Conservation (phyloP, 2,888 invertebrate species). For the Ochropleura leucogaster region DNA sequence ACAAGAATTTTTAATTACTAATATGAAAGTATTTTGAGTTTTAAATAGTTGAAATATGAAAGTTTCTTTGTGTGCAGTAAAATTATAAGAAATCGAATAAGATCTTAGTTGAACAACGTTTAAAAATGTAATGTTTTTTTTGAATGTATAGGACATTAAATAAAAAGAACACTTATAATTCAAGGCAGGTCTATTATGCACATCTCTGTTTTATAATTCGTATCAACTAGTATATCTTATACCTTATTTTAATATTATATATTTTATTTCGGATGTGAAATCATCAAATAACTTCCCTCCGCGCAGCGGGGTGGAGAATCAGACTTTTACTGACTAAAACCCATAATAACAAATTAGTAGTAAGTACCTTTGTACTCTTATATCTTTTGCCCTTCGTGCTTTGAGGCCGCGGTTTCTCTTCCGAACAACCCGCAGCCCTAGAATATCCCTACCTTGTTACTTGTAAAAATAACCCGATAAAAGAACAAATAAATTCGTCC, state of each 20-base stretch:
- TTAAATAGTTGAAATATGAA: background rate
- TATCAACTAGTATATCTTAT: too few species aligned
- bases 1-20: background rate
- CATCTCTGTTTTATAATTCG: background rate
- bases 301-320: too few species aligned
- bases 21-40: slow-evolving; percentile 14
- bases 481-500: background rate
- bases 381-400: too few species aligned
- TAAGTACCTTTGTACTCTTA: too few species aligned
- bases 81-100: background rate
- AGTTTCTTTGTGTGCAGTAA: background rate
- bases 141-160: background rate
- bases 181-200: background rate
- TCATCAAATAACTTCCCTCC: too few species aligned
- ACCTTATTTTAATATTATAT: background rate
- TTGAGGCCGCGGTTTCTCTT: too few species aligned
- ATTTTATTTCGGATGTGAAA: too few species aligned
- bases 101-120: background rate
- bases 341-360: too few species aligned
- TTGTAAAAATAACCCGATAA: background rate
- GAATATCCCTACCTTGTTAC: too few species aligned
- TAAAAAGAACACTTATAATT: too few species aligned
- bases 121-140: background rate
- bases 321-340: too few species aligned
- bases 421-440: too few species aligned